A percentile compares a stretch with the other conserved stretches of the same genome.
These are phyloP conservation scores for Oryzaephilus surinamensis DNA, from an alignment of 1,140 invertebrate genomes.

Conservation along the genomic window DNA sequence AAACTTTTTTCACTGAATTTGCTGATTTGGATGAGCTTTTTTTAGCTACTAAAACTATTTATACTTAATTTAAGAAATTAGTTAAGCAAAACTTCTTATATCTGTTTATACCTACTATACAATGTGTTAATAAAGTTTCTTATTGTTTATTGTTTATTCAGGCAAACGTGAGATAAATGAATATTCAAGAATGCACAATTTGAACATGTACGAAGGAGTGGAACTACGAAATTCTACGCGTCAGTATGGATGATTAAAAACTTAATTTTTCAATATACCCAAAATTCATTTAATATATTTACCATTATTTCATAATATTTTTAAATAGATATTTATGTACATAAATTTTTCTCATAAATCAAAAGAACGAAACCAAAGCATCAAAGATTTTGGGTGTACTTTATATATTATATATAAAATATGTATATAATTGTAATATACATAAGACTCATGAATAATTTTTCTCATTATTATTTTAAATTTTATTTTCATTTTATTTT, in stretches of 20 bases:
- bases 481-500: slow-evolving; percentile 15
- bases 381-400: slow-evolving; percentile 8
- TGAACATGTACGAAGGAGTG: slow-evolving; percentile 58
- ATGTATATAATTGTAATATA: background rate
- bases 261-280: slow-evolving; percentile 26
- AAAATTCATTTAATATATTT: slow-evolving; percentile 13
- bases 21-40: no score
- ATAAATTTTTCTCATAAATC: no score
- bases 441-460: slow-evolving; percentile 4
- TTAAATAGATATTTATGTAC: no score
- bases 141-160: no score
- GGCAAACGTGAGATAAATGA: slow-evolving; percentile 50
- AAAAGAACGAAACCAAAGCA: no score
- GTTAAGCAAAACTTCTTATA: no score
- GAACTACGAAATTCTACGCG: slow-evolving; percentile 55
- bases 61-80: no score
- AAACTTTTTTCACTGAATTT: no score
- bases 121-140: no score
- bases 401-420: background rate
- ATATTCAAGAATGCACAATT: slow-evolving; percentile 54
- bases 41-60: no score
- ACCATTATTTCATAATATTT: slow-evolving; percentile 1
- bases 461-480: slow-evolving; percentile 8
- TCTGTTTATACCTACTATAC: no score
- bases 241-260: slow-evolving; percentile 57